Evolutionary conservation across 2,797 vertebrate genomes (phyloP).

Genomic region (Leucoraja ocellata): DNA sequence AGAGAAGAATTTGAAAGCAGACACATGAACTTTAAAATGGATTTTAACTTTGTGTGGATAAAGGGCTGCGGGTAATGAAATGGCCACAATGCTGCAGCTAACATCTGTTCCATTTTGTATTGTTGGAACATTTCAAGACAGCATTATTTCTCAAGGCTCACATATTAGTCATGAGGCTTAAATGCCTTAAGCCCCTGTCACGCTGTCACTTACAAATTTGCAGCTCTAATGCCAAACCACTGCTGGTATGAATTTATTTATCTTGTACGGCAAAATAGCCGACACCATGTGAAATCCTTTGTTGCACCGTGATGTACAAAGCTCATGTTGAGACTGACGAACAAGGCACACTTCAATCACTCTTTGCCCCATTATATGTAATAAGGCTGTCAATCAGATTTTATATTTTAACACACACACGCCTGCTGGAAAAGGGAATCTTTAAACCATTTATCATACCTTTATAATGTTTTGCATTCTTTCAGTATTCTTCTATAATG

Average conservation of each 20-base stretch:
- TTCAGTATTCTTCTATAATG: background rate
- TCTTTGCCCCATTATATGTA: background rate
- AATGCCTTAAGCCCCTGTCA: background rate
- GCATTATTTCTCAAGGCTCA: background rate
- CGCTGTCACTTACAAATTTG: slow-evolving; percentile 19
- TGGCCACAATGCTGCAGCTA: background rate
- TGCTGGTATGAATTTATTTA: background rate
- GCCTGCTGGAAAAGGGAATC: background rate
- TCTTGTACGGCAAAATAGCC: background rate
- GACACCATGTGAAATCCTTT: background rate
- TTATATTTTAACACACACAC: background rate
- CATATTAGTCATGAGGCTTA: slow-evolving; percentile 1
- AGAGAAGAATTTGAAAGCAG: background rate
- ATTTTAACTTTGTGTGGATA: background rate
- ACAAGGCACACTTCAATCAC: background rate
- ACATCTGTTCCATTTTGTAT: background rate
- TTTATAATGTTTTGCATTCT: background rate
- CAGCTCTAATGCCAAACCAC: slow-evolving; percentile 12
- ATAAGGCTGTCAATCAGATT: background rate
- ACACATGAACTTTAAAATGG: background rate
- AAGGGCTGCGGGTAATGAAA: background rate
- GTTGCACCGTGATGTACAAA: background rate
- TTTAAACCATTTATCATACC: background rate
- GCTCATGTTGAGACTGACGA: background rate
- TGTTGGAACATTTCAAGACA: slow-evolving; percentile 13